Evolutionary conservation across 2,888 invertebrate species (phyloP).

Genomic region (Clunio marinus): DNA sequence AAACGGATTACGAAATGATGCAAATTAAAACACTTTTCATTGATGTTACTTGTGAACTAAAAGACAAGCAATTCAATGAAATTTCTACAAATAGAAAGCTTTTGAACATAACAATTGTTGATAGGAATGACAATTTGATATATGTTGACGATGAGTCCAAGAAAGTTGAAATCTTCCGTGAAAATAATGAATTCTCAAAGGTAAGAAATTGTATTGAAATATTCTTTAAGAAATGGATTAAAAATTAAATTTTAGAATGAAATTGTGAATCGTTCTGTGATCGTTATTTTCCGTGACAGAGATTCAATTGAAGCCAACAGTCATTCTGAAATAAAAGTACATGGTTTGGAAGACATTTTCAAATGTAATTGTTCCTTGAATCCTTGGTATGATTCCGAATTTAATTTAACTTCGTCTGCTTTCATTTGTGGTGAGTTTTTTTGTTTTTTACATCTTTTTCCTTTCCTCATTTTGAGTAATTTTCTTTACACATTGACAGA

Average conservation of each 20-base stretch:
- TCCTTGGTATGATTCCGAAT: not conserved
- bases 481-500: not conserved
- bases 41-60: not conserved
- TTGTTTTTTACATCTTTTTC: not conserved
- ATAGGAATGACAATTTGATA: not conserved
- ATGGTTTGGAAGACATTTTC: not conserved
- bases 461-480: not conserved
- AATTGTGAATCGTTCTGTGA: too few relatives aligned
- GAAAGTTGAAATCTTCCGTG: not conserved
- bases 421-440: not conserved
- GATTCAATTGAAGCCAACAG: slow-evolving; percentile 2
- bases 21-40: not conserved
- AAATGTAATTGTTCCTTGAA: not conserved
- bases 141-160: not conserved
- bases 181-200: not conserved
- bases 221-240: not conserved
- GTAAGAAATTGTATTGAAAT: not conserved
- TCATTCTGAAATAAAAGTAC: not conserved
- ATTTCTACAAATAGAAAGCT: not conserved
- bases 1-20: not conserved
- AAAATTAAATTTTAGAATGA: not conserved
- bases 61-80: not conserved
- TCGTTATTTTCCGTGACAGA: not conserved
- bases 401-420: not conserved
- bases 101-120: not conserved